A percentile compares a stretch with the other conserved stretches of the same genome.
phyloP scores from a whole-genome alignment of 1,140 invertebrate species.

The Polypedilum pembai region DNA sequence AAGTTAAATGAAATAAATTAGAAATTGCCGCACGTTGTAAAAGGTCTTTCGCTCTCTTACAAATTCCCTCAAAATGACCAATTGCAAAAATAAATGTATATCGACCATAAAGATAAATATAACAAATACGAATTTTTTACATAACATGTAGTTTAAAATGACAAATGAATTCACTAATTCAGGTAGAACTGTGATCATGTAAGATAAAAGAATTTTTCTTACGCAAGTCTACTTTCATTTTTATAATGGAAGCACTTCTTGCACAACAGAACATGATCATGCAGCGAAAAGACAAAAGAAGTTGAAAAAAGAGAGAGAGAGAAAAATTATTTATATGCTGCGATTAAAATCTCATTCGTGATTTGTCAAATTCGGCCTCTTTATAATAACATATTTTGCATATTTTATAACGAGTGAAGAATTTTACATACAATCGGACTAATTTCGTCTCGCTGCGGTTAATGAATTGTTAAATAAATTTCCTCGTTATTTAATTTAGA shows the following conservation, averaged over 20 bases:
- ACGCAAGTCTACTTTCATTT: not conserved
- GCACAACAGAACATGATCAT: not conserved
- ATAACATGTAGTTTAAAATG: too few relatives aligned
- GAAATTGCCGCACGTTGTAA: too few relatives aligned
- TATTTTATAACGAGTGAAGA: not conserved
- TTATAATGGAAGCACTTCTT: not conserved
- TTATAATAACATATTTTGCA: too few relatives aligned
- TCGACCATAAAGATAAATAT: too few relatives aligned
- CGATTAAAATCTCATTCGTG: not conserved
- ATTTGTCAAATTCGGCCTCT: not conserved
- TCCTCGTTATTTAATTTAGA: constrained; percentile 6
- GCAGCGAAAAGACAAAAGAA: not conserved
- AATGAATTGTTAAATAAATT: not conserved
- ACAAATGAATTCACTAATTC: too few relatives aligned
- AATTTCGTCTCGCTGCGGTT: not conserved
- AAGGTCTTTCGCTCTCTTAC: too few relatives aligned
- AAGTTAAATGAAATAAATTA: too few relatives aligned
- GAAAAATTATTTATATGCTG: not conserved
- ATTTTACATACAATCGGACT: constrained; percentile 1
- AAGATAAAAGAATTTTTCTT: too few relatives aligned
- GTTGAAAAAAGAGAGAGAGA: not conserved
- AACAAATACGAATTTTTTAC: too few relatives aligned
- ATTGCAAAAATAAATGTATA: too few relatives aligned
- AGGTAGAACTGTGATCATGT: too few relatives aligned
- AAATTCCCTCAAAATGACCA: too few relatives aligned